These are phyloP conservation scores for Ferrisia virgata DNA, from an alignment of 2,888 invertebrate genomes.

Conservation along the genomic window DNA sequence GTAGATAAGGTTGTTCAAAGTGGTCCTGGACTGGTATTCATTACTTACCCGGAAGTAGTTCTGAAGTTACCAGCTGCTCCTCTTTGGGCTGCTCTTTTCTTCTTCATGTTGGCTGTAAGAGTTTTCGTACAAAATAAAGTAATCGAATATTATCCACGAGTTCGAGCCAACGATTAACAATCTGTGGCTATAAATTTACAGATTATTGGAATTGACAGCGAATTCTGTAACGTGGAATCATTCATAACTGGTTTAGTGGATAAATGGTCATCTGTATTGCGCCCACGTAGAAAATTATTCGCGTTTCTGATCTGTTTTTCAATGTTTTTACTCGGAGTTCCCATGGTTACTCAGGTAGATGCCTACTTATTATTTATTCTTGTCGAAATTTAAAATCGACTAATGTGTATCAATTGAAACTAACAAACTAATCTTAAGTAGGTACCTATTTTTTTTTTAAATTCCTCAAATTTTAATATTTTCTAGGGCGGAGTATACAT, in stretches of 20 bases:
- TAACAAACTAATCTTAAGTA: background rate
- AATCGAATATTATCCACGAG: too few species aligned
- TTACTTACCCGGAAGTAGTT: constrained; percentile 73
- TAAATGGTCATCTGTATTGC: constrained; percentile 59
- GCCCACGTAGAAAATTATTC: constrained; percentile 64
- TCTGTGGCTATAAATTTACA: too few species aligned
- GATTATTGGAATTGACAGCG: constrained; percentile 71
- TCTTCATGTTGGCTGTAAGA: constrained; percentile 67
- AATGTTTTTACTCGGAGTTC: constrained; percentile 62
- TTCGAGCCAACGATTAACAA: too few species aligned
- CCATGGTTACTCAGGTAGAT: constrained; percentile 62
- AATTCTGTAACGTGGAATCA: constrained; percentile 67
- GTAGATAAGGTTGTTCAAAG: constrained; percentile 59
- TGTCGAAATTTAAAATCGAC: too few species aligned
- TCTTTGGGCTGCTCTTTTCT: constrained; percentile 70
- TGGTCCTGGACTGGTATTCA: constrained; percentile 71
- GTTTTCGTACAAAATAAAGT: too few species aligned
- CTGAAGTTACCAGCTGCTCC: constrained; percentile 68
- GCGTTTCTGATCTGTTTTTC: constrained; percentile 61
- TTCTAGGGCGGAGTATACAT: constrained; percentile 57
- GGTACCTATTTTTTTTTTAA: constrained; percentile 40
- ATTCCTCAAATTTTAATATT: too few species aligned
- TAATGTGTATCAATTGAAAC: too few species aligned
- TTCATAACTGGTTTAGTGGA: constrained; percentile 61
- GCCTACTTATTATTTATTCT: too few species aligned